Evolutionary conservation across 2,888 invertebrate genomes (phyloP).

Genomic region (Uropetala carovei): DNA sequence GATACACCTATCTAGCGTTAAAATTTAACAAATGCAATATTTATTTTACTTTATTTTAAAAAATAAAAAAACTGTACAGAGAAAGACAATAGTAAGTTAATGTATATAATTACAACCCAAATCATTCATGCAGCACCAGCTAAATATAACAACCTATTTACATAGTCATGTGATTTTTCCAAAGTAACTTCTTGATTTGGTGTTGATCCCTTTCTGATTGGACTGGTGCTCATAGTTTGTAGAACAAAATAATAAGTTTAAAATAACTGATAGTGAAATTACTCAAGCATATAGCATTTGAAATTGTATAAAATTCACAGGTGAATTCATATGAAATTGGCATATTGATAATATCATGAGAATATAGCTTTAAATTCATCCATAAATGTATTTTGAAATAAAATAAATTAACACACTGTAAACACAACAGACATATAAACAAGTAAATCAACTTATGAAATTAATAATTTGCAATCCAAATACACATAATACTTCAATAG

Average conservation of each 20-base stretch:
- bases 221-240: neutral
- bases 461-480: neutral
- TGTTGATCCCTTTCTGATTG: neutral
- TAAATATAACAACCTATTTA: constrained; percentile 10
- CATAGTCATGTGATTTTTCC: neutral
- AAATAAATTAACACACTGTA: neutral
- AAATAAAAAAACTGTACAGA: constrained; percentile 62
- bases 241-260: neutral
- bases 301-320: neutral
- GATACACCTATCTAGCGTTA: neutral
- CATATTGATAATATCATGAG: neutral
- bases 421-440: neutral
- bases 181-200: neutral
- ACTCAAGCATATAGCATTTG: neutral
- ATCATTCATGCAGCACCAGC: constrained; percentile 11
- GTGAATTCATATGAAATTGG: neutral
- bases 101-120: constrained; percentile 20
- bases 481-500: neutral
- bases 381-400: neutral
- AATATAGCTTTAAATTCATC: neutral
- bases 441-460: neutral
- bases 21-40: neutral
- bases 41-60: constrained; percentile 52
- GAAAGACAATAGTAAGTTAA: constrained; percentile 38
- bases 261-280: neutral